phyloP scores from a whole-genome alignment of 2,113 vertebrate genomes.

The Crotalus horridus region DNA sequence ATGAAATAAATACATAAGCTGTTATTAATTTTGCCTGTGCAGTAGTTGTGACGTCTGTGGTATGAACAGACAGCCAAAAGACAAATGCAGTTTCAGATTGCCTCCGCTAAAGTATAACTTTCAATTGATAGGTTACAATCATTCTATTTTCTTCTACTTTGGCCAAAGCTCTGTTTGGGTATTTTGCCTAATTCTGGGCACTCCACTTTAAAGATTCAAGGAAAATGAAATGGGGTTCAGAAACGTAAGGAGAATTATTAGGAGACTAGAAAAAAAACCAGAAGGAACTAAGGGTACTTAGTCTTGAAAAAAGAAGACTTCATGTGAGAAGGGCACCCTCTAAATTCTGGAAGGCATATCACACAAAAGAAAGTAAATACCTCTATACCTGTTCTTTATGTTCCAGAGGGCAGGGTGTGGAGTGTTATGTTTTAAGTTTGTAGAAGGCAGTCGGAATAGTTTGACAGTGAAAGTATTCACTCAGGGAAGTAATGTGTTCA shows the following conservation, averaged over 20 bases:
- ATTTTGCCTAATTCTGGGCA: not conserved
- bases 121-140: not conserved
- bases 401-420: not conserved
- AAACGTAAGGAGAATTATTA: not conserved
- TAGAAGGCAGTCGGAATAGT: not conserved
- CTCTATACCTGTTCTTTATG: not conserved
- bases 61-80: not conserved
- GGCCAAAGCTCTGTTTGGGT: not conserved
- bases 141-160: not conserved
- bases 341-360: not conserved
- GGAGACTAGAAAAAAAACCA: not conserved
- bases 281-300: not conserved
- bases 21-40: not conserved
- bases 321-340: not conserved
- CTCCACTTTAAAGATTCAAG: not conserved
- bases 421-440: not conserved
- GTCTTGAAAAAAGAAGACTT: not conserved
- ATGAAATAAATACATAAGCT: not conserved
- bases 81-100: not conserved
- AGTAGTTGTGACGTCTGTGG: not conserved
- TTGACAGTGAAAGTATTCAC: not conserved
- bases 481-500: not conserved
- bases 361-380: not conserved
- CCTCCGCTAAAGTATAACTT: not conserved
- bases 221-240: not conserved